Conservation (phyloP, 2,797 vertebrate species). For the Danio choprae region DNA sequence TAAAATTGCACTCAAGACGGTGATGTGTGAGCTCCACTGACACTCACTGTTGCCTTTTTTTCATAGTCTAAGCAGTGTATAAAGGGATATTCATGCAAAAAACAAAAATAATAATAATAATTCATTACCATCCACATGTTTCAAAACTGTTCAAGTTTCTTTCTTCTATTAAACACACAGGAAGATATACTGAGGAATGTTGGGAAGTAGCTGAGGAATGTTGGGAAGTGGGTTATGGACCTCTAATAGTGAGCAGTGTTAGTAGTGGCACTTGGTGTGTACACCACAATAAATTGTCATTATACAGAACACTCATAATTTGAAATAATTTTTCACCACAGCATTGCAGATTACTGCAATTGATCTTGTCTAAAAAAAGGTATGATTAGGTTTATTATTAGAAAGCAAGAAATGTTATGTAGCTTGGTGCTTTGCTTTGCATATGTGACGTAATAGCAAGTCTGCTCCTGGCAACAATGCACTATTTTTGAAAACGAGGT, state of each 20-base stretch:
- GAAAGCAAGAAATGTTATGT: not conserved
- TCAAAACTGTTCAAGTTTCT: too few relatives aligned
- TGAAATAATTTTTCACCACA: not conserved
- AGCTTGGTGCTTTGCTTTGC: not conserved
- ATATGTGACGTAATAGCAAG: not conserved
- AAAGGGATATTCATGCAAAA: too few relatives aligned
- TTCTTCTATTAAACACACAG: too few relatives aligned
- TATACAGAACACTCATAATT: not conserved
- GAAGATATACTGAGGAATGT: too few relatives aligned
- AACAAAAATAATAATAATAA: too few relatives aligned
- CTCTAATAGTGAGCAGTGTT: not conserved
- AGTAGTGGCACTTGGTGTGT: not conserved
- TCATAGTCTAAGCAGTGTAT: too few relatives aligned
- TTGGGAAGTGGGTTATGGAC: not conserved
- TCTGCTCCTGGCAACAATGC: not conserved
- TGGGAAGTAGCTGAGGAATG: too few relatives aligned
- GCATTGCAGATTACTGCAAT: not conserved
- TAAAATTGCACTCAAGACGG: too few relatives aligned
- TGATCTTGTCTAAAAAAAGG: not conserved
- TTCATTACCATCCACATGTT: too few relatives aligned
- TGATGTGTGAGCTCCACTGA: too few relatives aligned
- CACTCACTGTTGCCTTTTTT: too few relatives aligned
- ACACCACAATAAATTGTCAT: not conserved
- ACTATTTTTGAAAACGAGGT: too few relatives aligned
- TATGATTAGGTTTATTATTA: slow-evolving; percentile 11